These are phyloP conservation scores for Neoitamus cyanurus DNA, from an alignment of 2,888 invertebrate genomes.

Conservation along the genomic window DNA sequence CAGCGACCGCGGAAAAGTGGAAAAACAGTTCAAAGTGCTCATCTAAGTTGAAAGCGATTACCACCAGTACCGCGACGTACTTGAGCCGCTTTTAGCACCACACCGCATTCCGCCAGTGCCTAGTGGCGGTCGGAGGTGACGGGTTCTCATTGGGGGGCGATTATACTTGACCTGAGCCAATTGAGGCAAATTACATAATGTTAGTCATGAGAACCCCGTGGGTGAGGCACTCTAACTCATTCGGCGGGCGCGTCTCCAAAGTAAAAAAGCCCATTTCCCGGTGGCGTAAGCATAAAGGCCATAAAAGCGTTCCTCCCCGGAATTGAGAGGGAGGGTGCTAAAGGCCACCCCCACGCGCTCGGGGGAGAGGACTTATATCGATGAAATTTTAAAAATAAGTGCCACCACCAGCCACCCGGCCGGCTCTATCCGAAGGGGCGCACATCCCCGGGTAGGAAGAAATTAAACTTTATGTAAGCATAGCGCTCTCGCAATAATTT, in stretches of 20 bases:
- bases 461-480: constrained; percentile 7
- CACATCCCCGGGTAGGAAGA: background rate
- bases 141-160: background rate
- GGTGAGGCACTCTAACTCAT: background rate
- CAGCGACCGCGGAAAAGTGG: background rate
- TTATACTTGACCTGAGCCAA: background rate
- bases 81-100: background rate
- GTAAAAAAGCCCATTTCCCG: background rate
- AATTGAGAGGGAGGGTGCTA: background rate
- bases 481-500: constrained; percentile 21
- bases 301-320: background rate
- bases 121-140: background rate
- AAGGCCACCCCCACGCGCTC: background rate
- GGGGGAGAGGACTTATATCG: background rate
- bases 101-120: background rate
- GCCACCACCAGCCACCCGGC: background rate
- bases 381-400: background rate
- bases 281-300: background rate
- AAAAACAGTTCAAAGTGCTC: constrained; percentile 24
- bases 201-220: background rate
- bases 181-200: background rate
- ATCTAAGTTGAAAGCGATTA: constrained; percentile 8
- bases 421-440: background rate
- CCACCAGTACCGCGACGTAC: background rate
- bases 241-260: background rate